Base-by-base conservation (phyloP, 1,140 invertebrate species). In the Neuroterus valhalla region DNA sequence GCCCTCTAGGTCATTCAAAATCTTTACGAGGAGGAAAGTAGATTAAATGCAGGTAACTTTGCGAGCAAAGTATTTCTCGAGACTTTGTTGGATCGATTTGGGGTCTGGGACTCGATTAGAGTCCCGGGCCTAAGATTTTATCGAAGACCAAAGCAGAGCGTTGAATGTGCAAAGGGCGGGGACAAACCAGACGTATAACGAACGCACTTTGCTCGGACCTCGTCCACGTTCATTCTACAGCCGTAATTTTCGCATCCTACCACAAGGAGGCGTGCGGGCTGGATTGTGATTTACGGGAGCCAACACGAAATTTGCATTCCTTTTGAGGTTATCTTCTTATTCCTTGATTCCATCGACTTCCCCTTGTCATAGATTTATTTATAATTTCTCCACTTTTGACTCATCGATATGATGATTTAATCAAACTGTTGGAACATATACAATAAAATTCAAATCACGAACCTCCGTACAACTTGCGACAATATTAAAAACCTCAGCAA, bases 81-180 rank as follows among this genome's bases (percentile, higher is more conserved):
- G 31, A 38, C 31, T 38, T 38, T 0, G 10, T 38, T 38, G 31
- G 31, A 50, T 21, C 23, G 14, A 62, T 62, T 31, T 8, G 10
- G 55, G 15, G 26, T 23, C 0, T 31, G 19, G 31, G 23, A 62
- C 5, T 52, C 10, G 50, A 26, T 52, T 52, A 52, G 23, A 10
- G 50, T 52, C 4, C 17, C 23, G 50, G 50, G 3, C 50, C 3
- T 17, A 12, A 6, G 55, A 62, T 62, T 26, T 62, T 62, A 62
- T 62, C 26, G 0, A 31, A 6, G 5, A 62, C 21, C 3, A 15
- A 55, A 12, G 2, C 50, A 12, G 12, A 62, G 55, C 14, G 55
- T 62, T 62, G 55, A 62, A 62, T 62, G 26, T 14, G 55, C 12
- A 31, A 62, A 62, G 5, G 55, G 55, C 55, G 52, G 52, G 23